Base-by-base conservation (phyloP, 2,113 vertebrate species). In the Cyprinus carpio region DNA sequence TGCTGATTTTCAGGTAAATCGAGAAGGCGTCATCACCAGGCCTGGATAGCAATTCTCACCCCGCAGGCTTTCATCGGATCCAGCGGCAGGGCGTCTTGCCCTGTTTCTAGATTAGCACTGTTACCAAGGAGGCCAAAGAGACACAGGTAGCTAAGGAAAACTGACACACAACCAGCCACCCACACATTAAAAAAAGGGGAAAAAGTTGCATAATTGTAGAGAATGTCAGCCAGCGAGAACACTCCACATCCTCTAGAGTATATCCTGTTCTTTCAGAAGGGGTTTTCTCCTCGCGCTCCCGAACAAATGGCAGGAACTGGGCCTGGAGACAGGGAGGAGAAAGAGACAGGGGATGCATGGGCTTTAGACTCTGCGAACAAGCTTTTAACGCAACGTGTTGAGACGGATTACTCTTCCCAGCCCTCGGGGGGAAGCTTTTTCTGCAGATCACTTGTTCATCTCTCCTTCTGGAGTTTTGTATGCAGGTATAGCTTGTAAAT, bases 261-360 rank as follows among this genome's bases (percentile, higher is more conserved):
- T 91, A 89, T 92, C 91, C 92, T 92, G 92, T 90, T 89, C 87
- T 90, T 90, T 92, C 56, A 25, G 88, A 79, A 62, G 81, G 18
- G 9, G 51, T 76, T 91, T 90, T 83, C 64, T 87, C 83, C 87
- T 85, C 83, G 84, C 6, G 16, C 91, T 90, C 8, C 85, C 85
- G 89, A 92, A 93, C 91, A 92, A 93, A 92, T 90, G 87, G 89
- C 90, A 92, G 92, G 91, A 94, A 92, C 88, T 86, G 84, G 81
- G 92, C 89, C 64, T 64, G 82, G 88, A 71, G 37, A 65, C 25
- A 4, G 60, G 65, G 60, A 84, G 71, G 37, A 75, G 54, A 82
- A 46, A 56, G 71, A 64, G 25, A 79, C 31, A 46, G 34, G 49
- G 29, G 27, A 65, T 15, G 31, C 31, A 18, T 60, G 27, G 86